phyloP scores from a whole-genome alignment of 2,113 vertebrate species.

The rat (Rattus norvegicus) region GRCr8 NC_086036.1:54128501-54129000 shows the following conservation, averaged over 20 bases:
- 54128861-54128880: not conserved
- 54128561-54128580: not conserved
- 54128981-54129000: not conserved
- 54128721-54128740: not conserved
- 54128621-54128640: not conserved
- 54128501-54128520: too few relatives aligned
- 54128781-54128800: not conserved
- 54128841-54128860: not conserved
- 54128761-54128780: not conserved
- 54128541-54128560: not conserved
- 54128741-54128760: not conserved
- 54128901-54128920: accelerated
- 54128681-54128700: too few relatives aligned
- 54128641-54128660: not conserved
- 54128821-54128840: not conserved
- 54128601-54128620: not conserved
- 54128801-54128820: not conserved
- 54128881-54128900: not conserved
- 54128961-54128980: not conserved
- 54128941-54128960: not conserved
- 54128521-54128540: too few relatives aligned
- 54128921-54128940: not conserved
- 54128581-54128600: not conserved
- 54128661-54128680: not conserved
- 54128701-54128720: not conserved